Conservation (phyloP, 2,888 invertebrate genomes). For the Deilephila elpenor region DNA sequence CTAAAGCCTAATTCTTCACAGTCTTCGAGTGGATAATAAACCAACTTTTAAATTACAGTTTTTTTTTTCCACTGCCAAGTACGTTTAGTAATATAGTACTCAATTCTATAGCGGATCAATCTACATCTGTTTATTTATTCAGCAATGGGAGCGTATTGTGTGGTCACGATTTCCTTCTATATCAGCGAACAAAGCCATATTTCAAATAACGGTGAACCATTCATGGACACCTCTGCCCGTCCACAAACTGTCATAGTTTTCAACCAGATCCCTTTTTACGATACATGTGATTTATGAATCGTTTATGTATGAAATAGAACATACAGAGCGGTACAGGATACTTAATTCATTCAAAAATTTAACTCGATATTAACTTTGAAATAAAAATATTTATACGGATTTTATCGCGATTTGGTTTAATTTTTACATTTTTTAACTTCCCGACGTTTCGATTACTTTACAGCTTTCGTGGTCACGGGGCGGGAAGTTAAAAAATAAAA, state of each 20-base stretch:
- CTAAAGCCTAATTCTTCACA: no score
- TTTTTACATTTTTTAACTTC: no score
- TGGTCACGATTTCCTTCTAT: conserved; percentile 13
- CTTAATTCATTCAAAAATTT: no score
- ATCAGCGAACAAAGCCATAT: conserved; percentile 6
- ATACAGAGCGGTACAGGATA: neutral
- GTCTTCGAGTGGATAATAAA: no score
- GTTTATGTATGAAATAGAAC: neutral
- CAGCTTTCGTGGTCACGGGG: no score
- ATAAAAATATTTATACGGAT: no score
- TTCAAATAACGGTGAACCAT: conserved; percentile 16
- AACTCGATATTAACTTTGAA: no score
- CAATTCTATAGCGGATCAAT: neutral
- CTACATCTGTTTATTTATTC: conserved; percentile 9
- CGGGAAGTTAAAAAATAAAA: no score
- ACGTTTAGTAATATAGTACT: neutral
- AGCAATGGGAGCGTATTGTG: conserved; percentile 12
- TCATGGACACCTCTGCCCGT: conserved; percentile 10
- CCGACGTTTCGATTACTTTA: no score
- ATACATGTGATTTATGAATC: conserved; percentile 4
- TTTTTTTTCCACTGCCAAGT: no score
- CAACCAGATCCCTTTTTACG: conserved; percentile 3
- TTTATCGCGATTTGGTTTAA: no score
- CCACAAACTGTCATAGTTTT: conserved; percentile 1
- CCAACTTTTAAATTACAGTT: no score